Base-by-base conservation (phyloP, 2,888 invertebrate genomes). In the Meteorus cinctellus region DNA sequence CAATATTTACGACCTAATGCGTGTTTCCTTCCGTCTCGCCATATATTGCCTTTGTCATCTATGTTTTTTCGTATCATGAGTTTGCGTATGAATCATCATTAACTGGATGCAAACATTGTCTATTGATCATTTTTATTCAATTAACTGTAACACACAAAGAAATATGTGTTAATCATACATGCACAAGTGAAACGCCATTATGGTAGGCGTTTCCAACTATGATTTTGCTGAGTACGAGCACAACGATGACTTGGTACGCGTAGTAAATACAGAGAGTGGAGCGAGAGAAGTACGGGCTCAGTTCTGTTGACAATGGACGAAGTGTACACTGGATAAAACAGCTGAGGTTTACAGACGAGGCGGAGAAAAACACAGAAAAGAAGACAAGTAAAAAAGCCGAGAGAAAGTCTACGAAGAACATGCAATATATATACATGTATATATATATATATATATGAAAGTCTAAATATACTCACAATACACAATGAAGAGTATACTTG, bases 271-370 rank as follows among this genome's bases (percentile, higher is more conserved):
- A 68, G 12, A 70, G 34, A 59, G 4, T 19, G 5, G n/a, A 27
- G 65, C 55, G 29, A 63, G 67, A 31, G 67, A 59, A 75, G 48
- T 71, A 71, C 41, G 68, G 69, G 59, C 69, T 75, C 29, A 72
- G 74, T 74, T 66, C 75, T 80, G 70, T 78, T 77, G 78, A 76
- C 77, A 27, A 19, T 71, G 75, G 72, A 78, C 77, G 77, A 74
- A 68, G 76, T 67, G 72, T 69, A 77, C 72, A 70, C 55, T 55
- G 74, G 77, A 72, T 75, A 75, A 80, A 76, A 73, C 63, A 71
- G 60, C 48, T 48, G 55, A 65, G 65, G 34, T 19, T 34, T 41
- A 34, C 19, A 41, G 65, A 24, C 10, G 19, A 55, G 19, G n/a
- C n/a, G 1, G 27, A 19, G 29, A 48, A 27, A 24, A 36, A 45